A percentile compares a stretch with the other conserved stretches of the same genome.
Evolutionary conservation across 2,113 vertebrate genomes (phyloP).

Genomic region (Sarotherodon lohbergeri): DNA sequence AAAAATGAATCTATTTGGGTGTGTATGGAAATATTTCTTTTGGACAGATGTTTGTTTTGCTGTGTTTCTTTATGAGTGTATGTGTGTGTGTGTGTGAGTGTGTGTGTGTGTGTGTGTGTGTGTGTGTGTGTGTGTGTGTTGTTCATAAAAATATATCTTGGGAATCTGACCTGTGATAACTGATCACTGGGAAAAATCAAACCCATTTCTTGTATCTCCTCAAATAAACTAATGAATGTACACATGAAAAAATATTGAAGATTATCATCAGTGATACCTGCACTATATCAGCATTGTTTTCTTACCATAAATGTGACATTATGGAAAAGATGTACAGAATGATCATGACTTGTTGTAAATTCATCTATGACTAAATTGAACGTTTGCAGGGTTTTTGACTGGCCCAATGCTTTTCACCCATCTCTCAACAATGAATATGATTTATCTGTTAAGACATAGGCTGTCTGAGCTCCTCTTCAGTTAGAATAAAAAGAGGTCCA

Average conservation of each 20-base stretch:
- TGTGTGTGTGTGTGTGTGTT: neutral
- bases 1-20: constrained; percentile 31
- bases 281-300: neutral
- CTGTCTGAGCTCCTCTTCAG: neutral
- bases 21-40: neutral
- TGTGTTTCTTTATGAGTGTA: neutral
- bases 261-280: neutral
- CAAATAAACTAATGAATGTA: neutral
- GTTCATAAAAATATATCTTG: neutral
- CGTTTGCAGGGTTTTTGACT: neutral
- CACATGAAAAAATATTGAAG: neutral
- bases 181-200: neutral
- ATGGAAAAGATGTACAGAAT: neutral
- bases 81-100: neutral
- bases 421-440: neutral
- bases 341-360: neutral
- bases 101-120: no score
- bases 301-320: neutral
- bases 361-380: neutral
- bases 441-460: neutral
- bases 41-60: neutral
- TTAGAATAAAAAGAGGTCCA: neutral
- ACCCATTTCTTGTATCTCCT: neutral
- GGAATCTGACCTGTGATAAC: neutral
- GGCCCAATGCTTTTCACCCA: neutral